These are phyloP conservation scores for Tapirus indicus DNA, from an alignment of 2,797 vertebrate genomes.

Conservation along the genomic window DNA sequence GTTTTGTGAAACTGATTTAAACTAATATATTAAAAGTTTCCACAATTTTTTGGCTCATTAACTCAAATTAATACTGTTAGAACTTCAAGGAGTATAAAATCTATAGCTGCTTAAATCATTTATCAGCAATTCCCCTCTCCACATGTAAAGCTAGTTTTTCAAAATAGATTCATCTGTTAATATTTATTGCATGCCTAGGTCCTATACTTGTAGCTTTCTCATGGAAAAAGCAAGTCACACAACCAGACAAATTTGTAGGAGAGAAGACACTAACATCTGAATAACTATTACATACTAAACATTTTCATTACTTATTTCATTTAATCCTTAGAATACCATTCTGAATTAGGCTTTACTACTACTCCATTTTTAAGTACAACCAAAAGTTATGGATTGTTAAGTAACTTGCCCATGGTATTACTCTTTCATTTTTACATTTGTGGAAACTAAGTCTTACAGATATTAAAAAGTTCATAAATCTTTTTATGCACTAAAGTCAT, in stretches of 20 bases:
- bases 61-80: constrained; percentile 2
- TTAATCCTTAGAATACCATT: neutral
- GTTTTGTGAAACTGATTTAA: constrained; percentile 7
- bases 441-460: constrained; percentile 13
- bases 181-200: neutral
- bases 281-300: neutral
- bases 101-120: neutral
- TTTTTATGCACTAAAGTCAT: constrained; percentile 13
- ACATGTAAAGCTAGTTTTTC: neutral
- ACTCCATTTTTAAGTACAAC: constrained; percentile 9
- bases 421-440: neutral
- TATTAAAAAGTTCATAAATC: neutral
- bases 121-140: neutral
- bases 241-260: neutral
- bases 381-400: constrained; percentile 50
- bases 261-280: neutral
- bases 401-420: neutral
- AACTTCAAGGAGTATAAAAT: constrained; percentile 1
- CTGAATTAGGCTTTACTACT: neutral
- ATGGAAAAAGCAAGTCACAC: neutral
- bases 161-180: constrained; percentile 13
- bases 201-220: neutral
- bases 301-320: neutral
- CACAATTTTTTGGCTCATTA: neutral
- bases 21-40: neutral